A percentile compares a stretch with the other conserved stretches of the same genome.
Evolutionary conservation across 2,888 invertebrate species (phyloP).

Genomic region (Plusia festucae): DNA sequence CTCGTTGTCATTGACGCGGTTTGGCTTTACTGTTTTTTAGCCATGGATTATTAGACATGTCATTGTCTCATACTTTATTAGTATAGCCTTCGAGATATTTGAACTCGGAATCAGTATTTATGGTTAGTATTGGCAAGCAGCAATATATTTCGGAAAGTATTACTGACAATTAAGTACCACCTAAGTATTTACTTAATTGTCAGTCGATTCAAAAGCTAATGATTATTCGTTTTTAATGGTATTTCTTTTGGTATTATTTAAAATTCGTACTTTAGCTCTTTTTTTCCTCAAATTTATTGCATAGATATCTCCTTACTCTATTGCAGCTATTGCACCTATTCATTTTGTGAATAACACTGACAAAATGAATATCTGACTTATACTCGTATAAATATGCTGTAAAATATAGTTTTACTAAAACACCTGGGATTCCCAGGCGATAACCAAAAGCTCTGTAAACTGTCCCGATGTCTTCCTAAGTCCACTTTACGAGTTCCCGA

Average conservation of each 20-base stretch:
- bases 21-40: constrained; percentile 52
- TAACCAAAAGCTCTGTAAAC: constrained; percentile 29
- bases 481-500: constrained; percentile 64
- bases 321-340: too few relatives aligned
- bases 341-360: too few relatives aligned
- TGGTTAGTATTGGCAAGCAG: too few relatives aligned
- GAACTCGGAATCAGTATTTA: constrained; percentile 33
- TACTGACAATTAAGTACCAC: too few relatives aligned
- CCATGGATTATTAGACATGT: constrained; percentile 50
- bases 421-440: constrained; percentile 17
- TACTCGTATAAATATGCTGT: background rate
- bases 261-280: too few relatives aligned
- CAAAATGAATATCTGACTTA: too few relatives aligned
- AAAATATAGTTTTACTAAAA: constrained; percentile 17
- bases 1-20: background rate
- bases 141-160: background rate
- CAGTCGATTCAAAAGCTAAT: too few relatives aligned
- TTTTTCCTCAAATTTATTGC: too few relatives aligned
- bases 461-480: constrained; percentile 60
- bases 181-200: too few relatives aligned
- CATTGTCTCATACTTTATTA: constrained; percentile 55
- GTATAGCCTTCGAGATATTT: constrained; percentile 28
- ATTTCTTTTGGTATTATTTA: too few relatives aligned
- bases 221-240: too few relatives aligned
- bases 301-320: too few relatives aligned